Evolutionary conservation across 1,140 invertebrate genomes (phyloP).

Genomic region (Campoletis sonorensis): DNA sequence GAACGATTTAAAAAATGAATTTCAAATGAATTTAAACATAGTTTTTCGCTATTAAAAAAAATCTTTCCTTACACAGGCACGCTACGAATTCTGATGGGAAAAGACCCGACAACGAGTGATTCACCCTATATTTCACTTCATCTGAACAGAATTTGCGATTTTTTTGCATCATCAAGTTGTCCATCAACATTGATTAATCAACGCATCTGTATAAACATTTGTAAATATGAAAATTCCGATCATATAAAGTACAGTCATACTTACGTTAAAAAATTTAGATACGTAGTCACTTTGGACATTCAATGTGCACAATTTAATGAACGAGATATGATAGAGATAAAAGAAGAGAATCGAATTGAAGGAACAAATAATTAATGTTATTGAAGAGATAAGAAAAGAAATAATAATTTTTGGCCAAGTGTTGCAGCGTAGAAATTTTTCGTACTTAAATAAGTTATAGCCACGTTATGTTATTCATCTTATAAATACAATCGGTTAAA

Average conservation of each 20-base stretch:
- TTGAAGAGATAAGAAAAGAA: neutral
- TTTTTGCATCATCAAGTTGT: neutral
- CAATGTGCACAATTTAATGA: neutral
- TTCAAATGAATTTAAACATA: no score
- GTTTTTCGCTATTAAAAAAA: no score
- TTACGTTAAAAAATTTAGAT: neutral
- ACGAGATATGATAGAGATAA: neutral
- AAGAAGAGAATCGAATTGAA: no score
- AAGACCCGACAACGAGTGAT: neutral
- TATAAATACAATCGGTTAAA: constrained; percentile 37
- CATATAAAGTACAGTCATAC: neutral
- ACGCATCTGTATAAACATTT: constrained; percentile 1
- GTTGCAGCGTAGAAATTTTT: constrained; percentile 41
- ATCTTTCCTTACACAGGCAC: neutral
- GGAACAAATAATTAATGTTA: neutral
- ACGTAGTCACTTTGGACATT: neutral
- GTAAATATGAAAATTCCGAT: constrained; percentile 29
- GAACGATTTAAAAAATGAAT: no score
- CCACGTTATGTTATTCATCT: constrained; percentile 40
- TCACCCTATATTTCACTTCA: neutral
- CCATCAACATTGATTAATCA: neutral
- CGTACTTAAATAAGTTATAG: constrained; percentile 57
- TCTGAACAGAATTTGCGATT: no score
- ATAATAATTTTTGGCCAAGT: neutral
- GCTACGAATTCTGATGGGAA: neutral